Percentiles rank a stretch among this genome's conserved stretches.
phyloP scores from a whole-genome alignment of 1,140 invertebrate genomes.

The Bradysia coprophila region DNA sequence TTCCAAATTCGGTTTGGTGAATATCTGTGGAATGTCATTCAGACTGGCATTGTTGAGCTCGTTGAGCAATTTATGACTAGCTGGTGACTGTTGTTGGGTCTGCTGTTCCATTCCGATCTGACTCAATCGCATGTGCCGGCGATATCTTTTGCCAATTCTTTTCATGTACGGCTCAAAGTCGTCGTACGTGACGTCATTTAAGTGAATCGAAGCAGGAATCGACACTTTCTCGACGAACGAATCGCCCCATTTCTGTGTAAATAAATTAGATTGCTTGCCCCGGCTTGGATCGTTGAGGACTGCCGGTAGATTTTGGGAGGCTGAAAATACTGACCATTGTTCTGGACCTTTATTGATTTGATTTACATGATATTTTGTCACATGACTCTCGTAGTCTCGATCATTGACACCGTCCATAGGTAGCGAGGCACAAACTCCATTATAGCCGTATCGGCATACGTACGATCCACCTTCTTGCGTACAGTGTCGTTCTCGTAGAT shows the following conservation, averaged over 20 bases:
- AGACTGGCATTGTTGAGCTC: slow-evolving; percentile 32
- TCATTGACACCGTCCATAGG: slow-evolving; percentile 78
- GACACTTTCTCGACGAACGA: slow-evolving; percentile 68
- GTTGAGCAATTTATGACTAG: slow-evolving; percentile 16
- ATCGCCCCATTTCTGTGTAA: slow-evolving; percentile 96
- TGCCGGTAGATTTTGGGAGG: slow-evolving; percentile 87
- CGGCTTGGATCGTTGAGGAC: slow-evolving; percentile 89
- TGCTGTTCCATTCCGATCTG: slow-evolving; percentile 3
- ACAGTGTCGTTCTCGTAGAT: slow-evolving; percentile 65
- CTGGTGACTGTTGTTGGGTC: slow-evolving; percentile 3
- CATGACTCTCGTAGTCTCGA: slow-evolving; percentile 74
- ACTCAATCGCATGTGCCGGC: slow-evolving; percentile 29
- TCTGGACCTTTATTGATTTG: slow-evolving; percentile 31
- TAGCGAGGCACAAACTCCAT: slow-evolving; percentile 67
- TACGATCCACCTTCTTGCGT: slow-evolving; percentile 74
- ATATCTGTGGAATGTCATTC: slow-evolving; percentile 61
- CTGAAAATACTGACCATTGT: slow-evolving; percentile 58
- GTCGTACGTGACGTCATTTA: slow-evolving; percentile 64
- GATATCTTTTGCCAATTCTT: slow-evolving; percentile 44
- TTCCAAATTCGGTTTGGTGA: slow-evolving; percentile 64
- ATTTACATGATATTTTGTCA: slow-evolving; percentile 58
- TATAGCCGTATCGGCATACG: slow-evolving; percentile 76
- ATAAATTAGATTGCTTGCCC: slow-evolving; percentile 80
- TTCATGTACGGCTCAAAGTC: slow-evolving; percentile 82
- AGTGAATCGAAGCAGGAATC: slow-evolving; percentile 54